These are phyloP conservation scores for Aurelia aurita DNA, from an alignment of 30 jellyfish, hydroid and myxozoan genomes.

Conservation along the genomic window DNA sequence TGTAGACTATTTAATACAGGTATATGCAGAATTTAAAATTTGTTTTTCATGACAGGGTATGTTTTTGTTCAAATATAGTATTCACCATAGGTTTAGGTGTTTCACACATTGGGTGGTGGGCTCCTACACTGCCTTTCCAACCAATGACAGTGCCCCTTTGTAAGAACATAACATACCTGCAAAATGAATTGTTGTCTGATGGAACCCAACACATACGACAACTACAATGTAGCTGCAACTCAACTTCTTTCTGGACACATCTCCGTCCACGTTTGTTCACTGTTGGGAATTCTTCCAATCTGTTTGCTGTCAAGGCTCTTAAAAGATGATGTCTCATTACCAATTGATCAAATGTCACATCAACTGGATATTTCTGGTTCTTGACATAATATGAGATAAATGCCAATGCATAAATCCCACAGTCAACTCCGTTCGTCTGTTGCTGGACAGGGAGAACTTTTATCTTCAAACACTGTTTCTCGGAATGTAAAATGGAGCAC, in stretches of 20 bases:
- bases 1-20: too few relatives aligned
- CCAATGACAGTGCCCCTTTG: too few relatives aligned
- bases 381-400: constrained; percentile 3
- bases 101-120: too few relatives aligned
- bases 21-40: too few relatives aligned
- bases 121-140: too few relatives aligned
- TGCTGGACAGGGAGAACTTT: constrained; percentile 51
- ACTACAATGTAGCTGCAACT: background rate
- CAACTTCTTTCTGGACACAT: background rate
- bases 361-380: background rate
- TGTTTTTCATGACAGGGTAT: too few relatives aligned
- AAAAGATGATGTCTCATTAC: constrained; percentile 19
- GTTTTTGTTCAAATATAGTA: too few relatives aligned
- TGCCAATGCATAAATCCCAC: constrained; percentile 39
- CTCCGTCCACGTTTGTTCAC: background rate
- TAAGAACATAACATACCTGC: too few relatives aligned
- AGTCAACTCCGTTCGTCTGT: constrained; percentile 23
- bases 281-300: constrained; percentile 12
- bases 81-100: too few relatives aligned
- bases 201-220: constrained; percentile 4
- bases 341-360: constrained; percentile 15
- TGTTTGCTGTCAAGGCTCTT: background rate
- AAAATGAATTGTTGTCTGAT: background rate
- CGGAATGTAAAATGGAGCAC: background rate
- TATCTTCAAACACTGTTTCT: background rate